Evolutionary conservation across 2,888 invertebrate species (phyloP).

Genomic region (Oxytorus armatus): DNA sequence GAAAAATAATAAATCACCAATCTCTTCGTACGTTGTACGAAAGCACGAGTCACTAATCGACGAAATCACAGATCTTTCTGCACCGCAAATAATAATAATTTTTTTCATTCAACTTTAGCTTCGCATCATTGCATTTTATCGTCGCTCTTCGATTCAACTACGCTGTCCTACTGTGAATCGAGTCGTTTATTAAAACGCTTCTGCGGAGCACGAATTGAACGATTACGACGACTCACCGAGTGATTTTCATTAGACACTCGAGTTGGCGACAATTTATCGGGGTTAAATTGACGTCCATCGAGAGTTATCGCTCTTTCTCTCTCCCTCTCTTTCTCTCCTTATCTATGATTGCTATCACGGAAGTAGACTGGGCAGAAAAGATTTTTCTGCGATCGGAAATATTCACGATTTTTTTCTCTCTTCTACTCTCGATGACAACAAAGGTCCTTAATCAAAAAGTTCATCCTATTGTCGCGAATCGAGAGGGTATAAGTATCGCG

Average conservation of each 20-base stretch:
- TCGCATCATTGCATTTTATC: conserved; percentile 1
- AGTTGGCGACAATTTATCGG: conserved; percentile 46
- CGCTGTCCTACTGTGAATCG: conserved; percentile 6
- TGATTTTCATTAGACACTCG: conserved; percentile 20
- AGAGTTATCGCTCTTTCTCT: conserved; percentile 26
- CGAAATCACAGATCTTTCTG: conserved; percentile 32
- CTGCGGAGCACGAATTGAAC: conserved; percentile 19
- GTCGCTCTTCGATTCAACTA: background rate
- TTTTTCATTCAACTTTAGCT: conserved; percentile 22
- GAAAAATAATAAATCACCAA: conserved; percentile 32
- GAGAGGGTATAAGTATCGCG: conserved; percentile 3
- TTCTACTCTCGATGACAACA: conserved; percentile 2
- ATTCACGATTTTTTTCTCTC: conserved; percentile 21
- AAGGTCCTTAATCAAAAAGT: background rate
- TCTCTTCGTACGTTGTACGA: conserved; percentile 29
- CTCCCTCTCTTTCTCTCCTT: background rate
- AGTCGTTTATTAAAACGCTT: conserved; percentile 25
- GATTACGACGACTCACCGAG: conserved; percentile 26
- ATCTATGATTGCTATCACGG: conserved; percentile 17
- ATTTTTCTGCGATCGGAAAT: conserved; percentile 45
- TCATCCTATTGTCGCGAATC: background rate
- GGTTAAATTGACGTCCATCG: conserved; percentile 44
- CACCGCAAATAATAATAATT: background rate
- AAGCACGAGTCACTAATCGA: conserved; percentile 40
- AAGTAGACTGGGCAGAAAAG: conserved; percentile 26